phyloP scores from a whole-genome alignment of 2,797 vertebrate genomes.

The Heteromormyrus szaboi region DNA sequence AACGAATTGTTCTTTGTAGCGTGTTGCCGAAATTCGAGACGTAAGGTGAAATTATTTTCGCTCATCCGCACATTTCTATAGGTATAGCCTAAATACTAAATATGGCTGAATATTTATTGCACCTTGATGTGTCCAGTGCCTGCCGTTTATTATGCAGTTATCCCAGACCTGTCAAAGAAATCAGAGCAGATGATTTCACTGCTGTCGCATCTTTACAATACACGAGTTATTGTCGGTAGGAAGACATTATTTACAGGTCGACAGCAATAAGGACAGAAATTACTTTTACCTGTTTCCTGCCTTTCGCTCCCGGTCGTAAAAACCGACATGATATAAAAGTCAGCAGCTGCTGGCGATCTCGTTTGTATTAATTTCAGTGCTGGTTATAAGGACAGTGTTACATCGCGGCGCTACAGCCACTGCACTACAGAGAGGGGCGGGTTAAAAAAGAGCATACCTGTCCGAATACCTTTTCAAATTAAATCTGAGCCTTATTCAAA shows the following conservation, averaged over 20 bases:
- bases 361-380: neutral
- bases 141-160: neutral
- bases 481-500: neutral
- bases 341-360: neutral
- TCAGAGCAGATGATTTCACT: neutral
- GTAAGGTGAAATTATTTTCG: neutral
- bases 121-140: neutral
- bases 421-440: neutral
- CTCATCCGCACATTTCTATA: neutral
- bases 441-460: neutral
- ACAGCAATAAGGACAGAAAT: neutral
- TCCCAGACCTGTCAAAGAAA: neutral
- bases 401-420: neutral
- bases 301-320: neutral
- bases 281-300: neutral
- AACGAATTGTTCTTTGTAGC: neutral
- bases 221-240: neutral
- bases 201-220: neutral
- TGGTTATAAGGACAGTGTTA: neutral
- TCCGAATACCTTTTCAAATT: constrained; percentile 1
- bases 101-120: neutral
- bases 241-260: neutral
- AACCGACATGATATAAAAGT: neutral
- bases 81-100: neutral
- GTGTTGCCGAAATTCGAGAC: neutral